phyloP scores from a whole-genome alignment of 1,140 invertebrate species.

The Homarus americanus region DNA sequence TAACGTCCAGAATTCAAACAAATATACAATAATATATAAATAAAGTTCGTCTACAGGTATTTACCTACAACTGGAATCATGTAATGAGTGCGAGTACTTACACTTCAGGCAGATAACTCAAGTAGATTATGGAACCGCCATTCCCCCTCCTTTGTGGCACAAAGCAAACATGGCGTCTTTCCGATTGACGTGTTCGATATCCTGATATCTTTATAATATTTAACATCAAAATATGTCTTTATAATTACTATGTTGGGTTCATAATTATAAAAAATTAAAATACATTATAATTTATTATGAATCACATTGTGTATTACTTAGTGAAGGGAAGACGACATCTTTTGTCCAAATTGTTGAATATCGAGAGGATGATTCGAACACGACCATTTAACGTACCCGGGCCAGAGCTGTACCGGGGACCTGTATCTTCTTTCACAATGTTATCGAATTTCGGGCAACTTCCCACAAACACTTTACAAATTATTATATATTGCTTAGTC shows the following conservation, averaged over 20 bases:
- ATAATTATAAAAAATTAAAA: not conserved
- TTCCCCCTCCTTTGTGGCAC: slow-evolving; percentile 16
- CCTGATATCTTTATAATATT: not conserved
- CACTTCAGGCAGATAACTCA: not conserved
- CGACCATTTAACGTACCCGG: not conserved
- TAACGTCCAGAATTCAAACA: not conserved
- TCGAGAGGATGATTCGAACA: not conserved
- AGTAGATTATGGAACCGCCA: not conserved
- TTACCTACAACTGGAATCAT: not conserved
- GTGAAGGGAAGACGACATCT: not conserved
- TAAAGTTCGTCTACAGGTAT: not conserved
- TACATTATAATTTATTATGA: not conserved
- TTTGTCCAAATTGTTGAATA: not conserved
- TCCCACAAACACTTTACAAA: too few relatives aligned
- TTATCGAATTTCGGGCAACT: not conserved
- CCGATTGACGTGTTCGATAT: not conserved
- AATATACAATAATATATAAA: not conserved
- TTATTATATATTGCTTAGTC: too few relatives aligned
- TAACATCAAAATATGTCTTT: not conserved
- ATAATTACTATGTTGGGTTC: not conserved
- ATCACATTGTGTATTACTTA: not conserved
- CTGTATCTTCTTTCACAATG: not conserved
- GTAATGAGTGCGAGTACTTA: not conserved
- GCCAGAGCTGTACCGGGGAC: not conserved
- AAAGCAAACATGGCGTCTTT: slow-evolving; percentile 20